Evolutionary conservation across 2,888 invertebrate species (phyloP).

Genomic region (Tipula vernalis): DNA sequence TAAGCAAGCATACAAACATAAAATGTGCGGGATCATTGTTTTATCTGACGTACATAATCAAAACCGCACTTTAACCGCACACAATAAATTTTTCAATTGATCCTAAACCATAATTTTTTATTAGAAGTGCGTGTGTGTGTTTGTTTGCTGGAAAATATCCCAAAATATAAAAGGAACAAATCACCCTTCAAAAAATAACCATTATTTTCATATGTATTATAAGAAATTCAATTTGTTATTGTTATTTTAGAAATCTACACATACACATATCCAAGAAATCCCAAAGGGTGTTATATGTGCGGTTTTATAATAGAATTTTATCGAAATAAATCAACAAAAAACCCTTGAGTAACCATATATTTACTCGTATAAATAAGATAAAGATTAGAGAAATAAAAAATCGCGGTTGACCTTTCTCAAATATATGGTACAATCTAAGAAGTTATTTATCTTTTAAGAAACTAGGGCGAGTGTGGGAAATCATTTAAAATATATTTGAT

Average conservation of each 20-base stretch:
- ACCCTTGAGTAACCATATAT: neutral
- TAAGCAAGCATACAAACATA: neutral
- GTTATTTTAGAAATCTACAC: neutral
- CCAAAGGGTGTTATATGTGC: slow-evolving; percentile 10
- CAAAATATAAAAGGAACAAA: neutral
- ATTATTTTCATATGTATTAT: neutral
- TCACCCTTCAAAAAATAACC: neutral
- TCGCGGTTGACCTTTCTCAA: slow-evolving; percentile 11
- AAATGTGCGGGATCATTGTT: neutral
- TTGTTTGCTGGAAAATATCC: neutral
- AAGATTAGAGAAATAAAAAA: neutral
- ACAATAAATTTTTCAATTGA: neutral
- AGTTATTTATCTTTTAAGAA: neutral
- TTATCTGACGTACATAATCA: neutral
- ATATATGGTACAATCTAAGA: neutral
- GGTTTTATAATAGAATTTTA: slow-evolving; percentile 10
- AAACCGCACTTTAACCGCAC: neutral
- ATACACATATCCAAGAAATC: neutral
- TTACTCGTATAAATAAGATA: neutral
- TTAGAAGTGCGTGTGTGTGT: neutral
- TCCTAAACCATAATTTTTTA: neutral
- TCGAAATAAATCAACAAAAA: slow-evolving; percentile 10
- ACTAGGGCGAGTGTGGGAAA: neutral
- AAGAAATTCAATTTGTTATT: slow-evolving; percentile 10
- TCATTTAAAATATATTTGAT: neutral